These are phyloP conservation scores for Capromys pilorides DNA, from an alignment of 2,797 vertebrate species.

Conservation along the genomic window DNA sequence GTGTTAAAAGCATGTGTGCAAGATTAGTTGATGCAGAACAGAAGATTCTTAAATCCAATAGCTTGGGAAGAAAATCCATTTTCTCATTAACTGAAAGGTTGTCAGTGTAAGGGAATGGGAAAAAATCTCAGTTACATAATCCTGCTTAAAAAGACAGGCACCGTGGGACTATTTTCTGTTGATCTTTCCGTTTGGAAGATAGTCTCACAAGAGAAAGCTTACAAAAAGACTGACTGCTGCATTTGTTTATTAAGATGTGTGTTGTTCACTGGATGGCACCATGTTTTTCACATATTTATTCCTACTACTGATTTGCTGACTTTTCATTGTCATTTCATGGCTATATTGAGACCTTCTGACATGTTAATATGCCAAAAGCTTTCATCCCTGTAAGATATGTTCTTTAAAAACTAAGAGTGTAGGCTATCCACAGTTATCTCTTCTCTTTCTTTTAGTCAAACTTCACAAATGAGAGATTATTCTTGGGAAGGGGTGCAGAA, in stretches of 20 bases:
- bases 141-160: neutral
- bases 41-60: slow-evolving; percentile 1
- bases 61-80: neutral
- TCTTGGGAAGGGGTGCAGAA: neutral
- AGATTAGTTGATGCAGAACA: slow-evolving; percentile 18
- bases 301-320: neutral
- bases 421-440: neutral
- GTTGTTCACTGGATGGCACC: neutral
- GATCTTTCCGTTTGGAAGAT: neutral
- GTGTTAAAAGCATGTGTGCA: neutral
- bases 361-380: neutral
- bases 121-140: neutral
- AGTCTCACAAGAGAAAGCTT: neutral
- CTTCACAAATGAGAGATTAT: slow-evolving; percentile 22
- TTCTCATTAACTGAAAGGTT: slow-evolving; percentile 14
- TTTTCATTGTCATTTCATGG: neutral
- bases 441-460: neutral
- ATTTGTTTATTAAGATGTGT: neutral
- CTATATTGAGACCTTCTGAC: neutral
- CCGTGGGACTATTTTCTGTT: neutral
- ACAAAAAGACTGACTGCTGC: neutral
- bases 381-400: neutral
- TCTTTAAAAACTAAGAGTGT: neutral
- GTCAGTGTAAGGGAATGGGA: neutral
- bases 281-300: neutral